phyloP scores from a whole-genome alignment of 1,140 invertebrate genomes.

The Drosophila sulfurigaster region DNA sequence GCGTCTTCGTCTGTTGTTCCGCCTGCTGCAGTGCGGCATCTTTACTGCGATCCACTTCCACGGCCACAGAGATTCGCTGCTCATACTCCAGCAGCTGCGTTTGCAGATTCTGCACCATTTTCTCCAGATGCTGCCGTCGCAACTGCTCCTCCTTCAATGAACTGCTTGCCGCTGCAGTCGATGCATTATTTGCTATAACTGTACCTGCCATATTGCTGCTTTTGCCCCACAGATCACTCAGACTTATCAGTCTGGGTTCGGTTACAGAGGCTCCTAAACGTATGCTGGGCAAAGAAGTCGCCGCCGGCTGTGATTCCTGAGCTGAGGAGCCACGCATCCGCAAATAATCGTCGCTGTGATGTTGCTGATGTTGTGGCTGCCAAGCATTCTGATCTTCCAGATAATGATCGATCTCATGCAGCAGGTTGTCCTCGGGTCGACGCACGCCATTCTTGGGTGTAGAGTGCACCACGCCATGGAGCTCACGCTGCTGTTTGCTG shows the following conservation, averaged over 20 bases:
- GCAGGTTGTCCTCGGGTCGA: conserved; percentile 56
- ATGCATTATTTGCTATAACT: conserved; percentile 39
- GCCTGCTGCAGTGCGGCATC: conserved; percentile 89
- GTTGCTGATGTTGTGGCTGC: conserved; percentile 26
- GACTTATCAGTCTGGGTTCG: conserved; percentile 81
- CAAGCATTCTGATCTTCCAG: conserved; percentile 43
- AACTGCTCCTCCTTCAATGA: conserved; percentile 90
- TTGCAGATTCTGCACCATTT: conserved; percentile 90
- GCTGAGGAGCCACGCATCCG: conserved; percentile 24
- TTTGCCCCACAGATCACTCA: conserved; percentile 87
- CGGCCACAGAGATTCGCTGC: conserved; percentile 91
- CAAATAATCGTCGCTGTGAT: conserved; percentile 66
- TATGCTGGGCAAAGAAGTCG: conserved; percentile 67
- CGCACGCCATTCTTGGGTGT: conserved; percentile 69
- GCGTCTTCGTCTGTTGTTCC: conserved; percentile 85
- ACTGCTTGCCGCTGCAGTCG: conserved; percentile 26
- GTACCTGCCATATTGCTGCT: conserved; percentile 63
- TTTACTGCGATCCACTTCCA: conserved; percentile 91
- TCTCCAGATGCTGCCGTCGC: conserved; percentile 90
- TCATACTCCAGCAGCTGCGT: conserved; percentile 90
- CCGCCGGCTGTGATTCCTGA: conserved; percentile 32
- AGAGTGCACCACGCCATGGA: conserved; percentile 68
- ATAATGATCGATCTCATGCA: conserved; percentile 77
- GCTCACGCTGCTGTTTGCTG: conserved; percentile 27
- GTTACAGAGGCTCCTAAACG: conserved; percentile 41